phyloP scores from a whole-genome alignment of 1,140 invertebrate species.

The Zaprionus ghesquierei region DNA sequence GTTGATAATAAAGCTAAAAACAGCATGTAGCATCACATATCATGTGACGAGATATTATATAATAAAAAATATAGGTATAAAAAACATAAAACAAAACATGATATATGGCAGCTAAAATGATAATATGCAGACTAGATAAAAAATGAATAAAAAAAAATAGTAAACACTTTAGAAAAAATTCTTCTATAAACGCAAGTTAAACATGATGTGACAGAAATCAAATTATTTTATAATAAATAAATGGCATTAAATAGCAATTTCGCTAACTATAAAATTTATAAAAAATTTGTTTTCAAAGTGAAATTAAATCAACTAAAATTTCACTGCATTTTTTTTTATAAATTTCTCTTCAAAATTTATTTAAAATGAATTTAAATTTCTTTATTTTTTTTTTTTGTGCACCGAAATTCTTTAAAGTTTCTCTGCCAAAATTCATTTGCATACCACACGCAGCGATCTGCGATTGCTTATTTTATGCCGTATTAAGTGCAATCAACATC shows the following conservation, averaged over 20 bases:
- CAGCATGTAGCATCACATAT: not conserved
- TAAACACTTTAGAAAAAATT: too few species aligned
- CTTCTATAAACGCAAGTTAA: too few species aligned
- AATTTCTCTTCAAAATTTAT: not conserved
- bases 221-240: too few species aligned
- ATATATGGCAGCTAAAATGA: not conserved
- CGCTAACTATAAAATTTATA: too few species aligned
- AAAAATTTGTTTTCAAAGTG: not conserved
- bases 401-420: not conserved
- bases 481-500: conserved; percentile 5
- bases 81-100: not conserved
- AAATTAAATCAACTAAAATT: not conserved
- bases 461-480: not conserved
- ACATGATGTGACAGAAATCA: too few species aligned
- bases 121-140: too few species aligned
- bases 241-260: too few species aligned
- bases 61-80: not conserved
- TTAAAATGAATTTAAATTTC: not conserved
- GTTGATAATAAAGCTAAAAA: not conserved
- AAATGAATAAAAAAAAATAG: too few species aligned
- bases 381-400: not conserved
- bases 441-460: not conserved
- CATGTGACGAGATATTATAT: too few species aligned
- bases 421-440: not conserved
- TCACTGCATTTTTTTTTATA: not conserved